Evolutionary conservation across 2,888 invertebrate genomes (phyloP), one percentile per base, ranked within the genome.

Genomic region (Aporophyla lueneburgensis): DNA sequence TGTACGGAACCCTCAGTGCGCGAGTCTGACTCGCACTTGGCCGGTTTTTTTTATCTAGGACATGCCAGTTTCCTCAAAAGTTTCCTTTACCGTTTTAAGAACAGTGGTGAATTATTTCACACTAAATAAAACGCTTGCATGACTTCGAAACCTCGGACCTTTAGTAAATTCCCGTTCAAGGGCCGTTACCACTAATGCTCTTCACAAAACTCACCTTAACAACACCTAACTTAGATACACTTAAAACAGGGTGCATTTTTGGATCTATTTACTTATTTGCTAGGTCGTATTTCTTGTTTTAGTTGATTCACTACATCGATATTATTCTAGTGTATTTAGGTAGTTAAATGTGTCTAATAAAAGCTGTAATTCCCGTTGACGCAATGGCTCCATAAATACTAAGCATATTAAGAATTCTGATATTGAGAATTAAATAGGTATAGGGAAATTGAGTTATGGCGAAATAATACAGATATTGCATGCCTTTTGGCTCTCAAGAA

Each of bases 391-490:
- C 33, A 16, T 53, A 16, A 21, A 24, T 27, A 43, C 24, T 16
- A 51, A 40, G 3, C 9, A 27, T 33, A 33, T 12, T 27, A 0
- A 7, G 2, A 49, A 51, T 61, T 74, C 9, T 51, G n/a, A 49
- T 49, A 75, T 51, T 40, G 12, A 14, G 10, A 16, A 49, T 59
- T 5, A 16, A 73, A 49, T 40, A 58, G 21, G 74, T 40, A 24
- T 1, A 49, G 24, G 5, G 9, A 75, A 54, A 62, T 27, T 62
- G n/a, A 77, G 40, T 74, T 40, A 80, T 77, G n/a, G 49, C 27
- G 61, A 78, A 49, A 54, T n/a, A 16, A 49, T 54, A 43, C 21
- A 33, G 24, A 7, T 16, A 16, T 24, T 40, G 12, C 24, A 76
- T 21, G 9, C 43, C 14, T 51, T 51, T 68, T 21, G 27, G n/a